A percentile compares a stretch with the other conserved stretches of the same genome.
phyloP scores from a whole-genome alignment of 2,888 invertebrate genomes.

The Spodoptera picta region DNA sequence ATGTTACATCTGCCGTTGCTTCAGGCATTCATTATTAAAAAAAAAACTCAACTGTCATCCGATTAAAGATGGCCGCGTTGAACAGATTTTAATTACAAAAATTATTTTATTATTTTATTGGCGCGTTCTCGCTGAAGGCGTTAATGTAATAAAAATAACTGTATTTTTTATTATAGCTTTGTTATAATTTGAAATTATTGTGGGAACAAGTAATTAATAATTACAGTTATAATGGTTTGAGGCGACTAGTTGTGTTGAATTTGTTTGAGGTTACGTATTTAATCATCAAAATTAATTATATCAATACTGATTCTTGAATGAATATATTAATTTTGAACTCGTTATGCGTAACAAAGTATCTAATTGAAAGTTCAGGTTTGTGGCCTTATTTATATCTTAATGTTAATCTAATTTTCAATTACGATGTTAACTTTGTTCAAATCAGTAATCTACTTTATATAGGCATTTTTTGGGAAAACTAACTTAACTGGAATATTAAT shows the following conservation, averaged over 20 bases:
- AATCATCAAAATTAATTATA: too few species aligned
- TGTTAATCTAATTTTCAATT: too few species aligned
- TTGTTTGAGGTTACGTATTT: too few species aligned
- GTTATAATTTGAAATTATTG: constrained; percentile 23
- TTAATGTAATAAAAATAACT: constrained; percentile 23
- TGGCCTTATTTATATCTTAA: too few species aligned
- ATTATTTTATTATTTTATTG: constrained; percentile 31
- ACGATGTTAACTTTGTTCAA: too few species aligned
- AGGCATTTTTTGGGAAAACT: too few species aligned
- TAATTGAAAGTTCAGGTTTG: too few species aligned
- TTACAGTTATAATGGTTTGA: constrained; percentile 16
- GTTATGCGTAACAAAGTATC: too few species aligned
- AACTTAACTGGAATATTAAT: too few species aligned
- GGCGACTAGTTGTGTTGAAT: neutral
- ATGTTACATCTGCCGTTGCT: constrained; percentile 79
- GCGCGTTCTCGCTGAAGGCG: constrained; percentile 31
- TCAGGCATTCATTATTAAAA: constrained; percentile 66
- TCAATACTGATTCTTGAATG: too few species aligned
- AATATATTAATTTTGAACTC: too few species aligned
- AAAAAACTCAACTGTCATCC: constrained; percentile 62
- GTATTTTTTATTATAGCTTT: constrained; percentile 28
- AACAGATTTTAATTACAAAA: constrained; percentile 39
- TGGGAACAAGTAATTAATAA: constrained; percentile 17
- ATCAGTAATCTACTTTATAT: too few species aligned
- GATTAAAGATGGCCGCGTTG: constrained; percentile 51